Percentiles rank a stretch among this genome's conserved stretches.
phyloP scores from a whole-genome alignment of 37 sponge, comb jelly and placozoan species.

The Diacarnus erythraeanus region DNA sequence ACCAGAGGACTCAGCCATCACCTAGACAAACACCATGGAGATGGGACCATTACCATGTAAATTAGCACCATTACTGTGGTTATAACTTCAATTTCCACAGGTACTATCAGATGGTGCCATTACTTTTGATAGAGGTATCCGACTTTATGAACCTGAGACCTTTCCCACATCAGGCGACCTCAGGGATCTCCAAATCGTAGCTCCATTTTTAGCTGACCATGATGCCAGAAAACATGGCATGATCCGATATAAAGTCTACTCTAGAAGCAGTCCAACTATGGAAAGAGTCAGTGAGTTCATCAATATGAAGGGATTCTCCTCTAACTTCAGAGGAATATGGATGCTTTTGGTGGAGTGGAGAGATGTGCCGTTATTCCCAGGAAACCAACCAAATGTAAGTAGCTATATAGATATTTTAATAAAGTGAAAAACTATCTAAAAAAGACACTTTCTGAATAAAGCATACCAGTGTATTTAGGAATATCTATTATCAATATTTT shows the following conservation, averaged over 20 bases:
- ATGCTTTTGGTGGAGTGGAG: constrained; percentile 63
- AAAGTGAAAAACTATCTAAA: too few species aligned
- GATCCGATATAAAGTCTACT: constrained; percentile 44
- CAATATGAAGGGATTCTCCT: not conserved
- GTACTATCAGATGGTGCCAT: constrained; percentile 58
- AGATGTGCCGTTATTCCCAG: constrained; percentile 43
- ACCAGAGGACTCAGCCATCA: too few species aligned
- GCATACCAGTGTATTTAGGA: too few species aligned
- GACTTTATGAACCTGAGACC: not conserved
- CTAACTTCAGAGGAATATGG: constrained; percentile 42
- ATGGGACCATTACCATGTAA: too few species aligned
- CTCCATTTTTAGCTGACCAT: constrained; percentile 74
- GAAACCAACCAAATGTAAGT: not conserved
- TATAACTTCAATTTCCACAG: constrained; percentile 27
- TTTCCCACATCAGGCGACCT: constrained; percentile 19
- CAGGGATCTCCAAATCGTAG: constrained; percentile 33
- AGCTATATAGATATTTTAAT: too few species aligned
- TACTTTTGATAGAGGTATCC: constrained; percentile 21
- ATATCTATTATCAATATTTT: too few species aligned
- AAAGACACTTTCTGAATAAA: too few species aligned
- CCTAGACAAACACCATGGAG: too few species aligned
- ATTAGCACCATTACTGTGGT: too few species aligned
- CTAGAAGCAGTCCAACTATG: not conserved
- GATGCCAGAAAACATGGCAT: constrained; percentile 45
- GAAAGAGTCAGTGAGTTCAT: constrained; percentile 34